These are phyloP conservation scores for Tetropium fuscum DNA, from an alignment of 2,888 invertebrate genomes.

Conservation along the genomic window DNA sequence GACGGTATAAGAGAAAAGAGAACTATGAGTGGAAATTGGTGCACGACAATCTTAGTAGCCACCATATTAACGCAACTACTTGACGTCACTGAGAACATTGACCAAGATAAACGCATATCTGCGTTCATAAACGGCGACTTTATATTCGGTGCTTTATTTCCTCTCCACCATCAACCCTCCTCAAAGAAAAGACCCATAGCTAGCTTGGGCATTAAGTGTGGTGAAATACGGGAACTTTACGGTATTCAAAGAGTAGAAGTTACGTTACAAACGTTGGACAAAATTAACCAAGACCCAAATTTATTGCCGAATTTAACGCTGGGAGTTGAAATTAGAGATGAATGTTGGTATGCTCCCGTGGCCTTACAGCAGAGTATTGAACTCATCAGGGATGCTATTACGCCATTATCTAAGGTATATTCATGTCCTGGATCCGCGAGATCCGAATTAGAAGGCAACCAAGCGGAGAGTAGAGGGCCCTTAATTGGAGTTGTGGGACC, in stretches of 20 bases:
- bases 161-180: slow-evolving; percentile 68
- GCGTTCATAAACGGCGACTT: slow-evolving; percentile 70
- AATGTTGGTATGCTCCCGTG: slow-evolving; percentile 85
- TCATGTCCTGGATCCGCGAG: slow-evolving; percentile 29
- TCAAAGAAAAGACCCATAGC: slow-evolving; percentile 52
- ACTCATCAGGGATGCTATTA: slow-evolving; percentile 77
- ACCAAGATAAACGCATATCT: slow-evolving; percentile 59
- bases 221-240: slow-evolving; percentile 71
- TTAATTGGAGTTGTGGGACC: slow-evolving; percentile 81
- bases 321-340: slow-evolving; percentile 82
- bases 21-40: slow-evolving; percentile 24
- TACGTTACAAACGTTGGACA: slow-evolving; percentile 72
- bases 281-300: slow-evolving; percentile 71
- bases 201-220: slow-evolving; percentile 65
- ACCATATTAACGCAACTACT: slow-evolving; percentile 20
- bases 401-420: slow-evolving; percentile 58
- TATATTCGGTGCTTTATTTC: slow-evolving; percentile 70
- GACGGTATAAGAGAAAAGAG: not conserved
- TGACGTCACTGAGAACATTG: slow-evolving; percentile 20
- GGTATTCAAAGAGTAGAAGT: slow-evolving; percentile 81
- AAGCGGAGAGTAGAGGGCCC: slow-evolving; percentile 58
- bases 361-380: slow-evolving; percentile 83
- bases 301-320: slow-evolving; percentile 70
- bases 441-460: slow-evolving; percentile 19
- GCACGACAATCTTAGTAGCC: slow-evolving; percentile 11